phyloP scores from a whole-genome alignment of 2,888 invertebrate genomes.

The Agriopis leucophaearia region DNA sequence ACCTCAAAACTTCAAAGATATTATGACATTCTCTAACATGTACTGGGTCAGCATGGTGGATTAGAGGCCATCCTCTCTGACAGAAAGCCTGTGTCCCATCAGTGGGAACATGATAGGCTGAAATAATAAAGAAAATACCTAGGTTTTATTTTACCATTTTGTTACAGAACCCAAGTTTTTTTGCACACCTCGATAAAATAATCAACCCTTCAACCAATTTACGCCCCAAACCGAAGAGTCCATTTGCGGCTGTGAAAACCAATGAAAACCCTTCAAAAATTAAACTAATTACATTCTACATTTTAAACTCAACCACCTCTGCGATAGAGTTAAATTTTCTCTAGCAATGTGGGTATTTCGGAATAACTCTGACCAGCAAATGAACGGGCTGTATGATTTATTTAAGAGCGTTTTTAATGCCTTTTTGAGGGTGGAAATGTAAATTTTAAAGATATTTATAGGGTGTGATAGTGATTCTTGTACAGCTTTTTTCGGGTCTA shows the following conservation, averaged over 20 bases:
- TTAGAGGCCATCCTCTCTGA: no score
- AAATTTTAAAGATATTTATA: constrained; percentile 47
- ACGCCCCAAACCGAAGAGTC: constrained; percentile 46
- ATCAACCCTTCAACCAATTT: constrained; percentile 44
- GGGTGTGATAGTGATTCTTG: constrained; percentile 38
- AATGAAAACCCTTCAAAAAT: constrained; percentile 47
- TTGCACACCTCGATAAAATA: constrained; percentile 25
- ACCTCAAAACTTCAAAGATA: no score
- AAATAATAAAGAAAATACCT: no score
- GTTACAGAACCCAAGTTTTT: not conserved
- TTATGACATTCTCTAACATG: no score
- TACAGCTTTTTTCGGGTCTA: constrained; percentile 9
- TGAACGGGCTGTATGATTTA: constrained; percentile 44
- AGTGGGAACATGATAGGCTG: no score
- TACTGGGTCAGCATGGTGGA: no score
- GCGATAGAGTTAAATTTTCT: constrained; percentile 39
- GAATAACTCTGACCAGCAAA: constrained; percentile 41
- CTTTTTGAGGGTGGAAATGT: constrained; percentile 46
- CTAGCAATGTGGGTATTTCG: constrained; percentile 13
- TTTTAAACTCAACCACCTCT: constrained; percentile 27
- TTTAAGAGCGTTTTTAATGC: constrained; percentile 49
- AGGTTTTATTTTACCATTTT: no score
- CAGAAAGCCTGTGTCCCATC: no score
- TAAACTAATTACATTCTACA: constrained; percentile 42
- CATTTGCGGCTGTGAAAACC: constrained; percentile 45